phyloP scores from a whole-genome alignment of 2,797 vertebrate genomes.

The Lepilemur ruficaudatus region DNA sequence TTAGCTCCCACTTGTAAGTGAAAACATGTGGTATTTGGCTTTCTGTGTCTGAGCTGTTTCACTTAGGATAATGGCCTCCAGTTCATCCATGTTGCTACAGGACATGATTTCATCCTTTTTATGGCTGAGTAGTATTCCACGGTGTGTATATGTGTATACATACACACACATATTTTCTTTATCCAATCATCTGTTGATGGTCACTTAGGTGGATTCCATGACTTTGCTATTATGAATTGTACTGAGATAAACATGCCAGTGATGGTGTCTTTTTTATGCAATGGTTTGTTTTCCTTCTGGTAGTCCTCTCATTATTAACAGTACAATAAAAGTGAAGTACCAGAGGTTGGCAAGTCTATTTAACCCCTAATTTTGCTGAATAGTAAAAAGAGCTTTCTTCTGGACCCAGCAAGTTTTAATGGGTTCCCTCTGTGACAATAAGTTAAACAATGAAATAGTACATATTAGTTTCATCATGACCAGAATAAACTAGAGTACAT shows the following conservation, averaged over 20 bases:
- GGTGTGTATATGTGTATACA: neutral
- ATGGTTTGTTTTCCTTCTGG: neutral
- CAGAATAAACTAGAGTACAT: neutral
- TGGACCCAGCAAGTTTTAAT: neutral
- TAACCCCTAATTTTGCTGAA: neutral
- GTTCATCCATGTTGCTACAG: neutral
- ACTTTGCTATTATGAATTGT: neutral
- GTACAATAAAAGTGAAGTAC: neutral
- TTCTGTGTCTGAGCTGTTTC: neutral
- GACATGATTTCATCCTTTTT: neutral
- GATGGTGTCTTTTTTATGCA: neutral
- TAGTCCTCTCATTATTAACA: neutral
- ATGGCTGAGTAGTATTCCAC: neutral
- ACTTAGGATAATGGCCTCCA: neutral
- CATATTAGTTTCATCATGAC: neutral
- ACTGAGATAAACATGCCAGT: neutral
- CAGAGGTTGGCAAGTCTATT: neutral
- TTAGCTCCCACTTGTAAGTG: neutral
- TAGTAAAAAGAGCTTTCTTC: neutral
- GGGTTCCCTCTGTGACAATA: neutral
- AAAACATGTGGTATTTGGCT: neutral
- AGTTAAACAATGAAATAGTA: slow-evolving; percentile 22
- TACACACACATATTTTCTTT: neutral
- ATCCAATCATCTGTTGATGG: neutral
- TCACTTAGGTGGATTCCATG: neutral